Evolutionary conservation across 2,888 invertebrate species (phyloP).

Genomic region (Drosophila villosipedis): DNA sequence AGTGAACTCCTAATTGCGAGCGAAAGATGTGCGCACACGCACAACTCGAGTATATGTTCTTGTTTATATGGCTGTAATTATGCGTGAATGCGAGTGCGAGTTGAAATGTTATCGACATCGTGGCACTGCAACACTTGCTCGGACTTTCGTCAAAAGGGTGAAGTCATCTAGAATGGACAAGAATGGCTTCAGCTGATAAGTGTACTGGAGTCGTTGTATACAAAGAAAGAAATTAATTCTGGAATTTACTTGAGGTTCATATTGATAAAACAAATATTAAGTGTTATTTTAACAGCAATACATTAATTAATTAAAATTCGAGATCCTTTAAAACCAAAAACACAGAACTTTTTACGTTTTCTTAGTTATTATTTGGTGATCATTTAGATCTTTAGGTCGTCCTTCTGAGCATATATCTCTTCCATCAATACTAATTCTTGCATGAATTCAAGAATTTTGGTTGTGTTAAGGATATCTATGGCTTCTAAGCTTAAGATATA

Average conservation of each 20-base stretch:
- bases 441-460: too few species aligned
- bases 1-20: conserved; percentile 60
- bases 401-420: background rate
- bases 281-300: background rate
- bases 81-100: conserved; percentile 65
- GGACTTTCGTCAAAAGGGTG: conserved; percentile 24
- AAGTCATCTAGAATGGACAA: conserved; percentile 5
- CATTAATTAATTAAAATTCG: background rate
- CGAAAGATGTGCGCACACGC: conserved; percentile 67
- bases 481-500: too few species aligned
- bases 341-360: too few species aligned
- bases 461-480: too few species aligned
- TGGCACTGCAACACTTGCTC: conserved; percentile 50
- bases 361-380: background rate
- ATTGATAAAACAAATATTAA: background rate
- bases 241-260: background rate
- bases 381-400: background rate
- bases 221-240: background rate
- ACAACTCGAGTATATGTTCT: conserved; percentile 12
- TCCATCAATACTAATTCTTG: background rate
- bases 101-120: conserved; percentile 60
- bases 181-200: conserved; percentile 3
- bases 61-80: conserved; percentile 52
- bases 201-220: conserved; percentile 4
- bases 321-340: background rate